Conservation (phyloP, 2,888 invertebrate genomes). For the Sialis fuliginosa region DNA sequence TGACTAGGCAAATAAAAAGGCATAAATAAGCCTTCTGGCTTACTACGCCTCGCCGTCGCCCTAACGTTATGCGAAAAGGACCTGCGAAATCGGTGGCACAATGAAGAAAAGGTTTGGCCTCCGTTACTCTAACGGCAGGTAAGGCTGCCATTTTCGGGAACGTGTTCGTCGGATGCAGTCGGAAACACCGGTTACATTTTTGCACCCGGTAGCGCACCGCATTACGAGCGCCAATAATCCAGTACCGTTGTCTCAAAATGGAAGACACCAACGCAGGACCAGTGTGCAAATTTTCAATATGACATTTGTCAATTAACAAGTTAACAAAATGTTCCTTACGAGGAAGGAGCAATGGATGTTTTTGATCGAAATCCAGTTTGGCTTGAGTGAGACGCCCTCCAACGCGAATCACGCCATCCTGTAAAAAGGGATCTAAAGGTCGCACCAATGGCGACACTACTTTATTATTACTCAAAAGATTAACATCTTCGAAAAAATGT, state of each 20-base stretch:
- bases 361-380: conserved; percentile 4
- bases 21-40: conserved; percentile 10
- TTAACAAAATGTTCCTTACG: conserved; percentile 3
- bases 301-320: conserved; percentile 9
- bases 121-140: neutral
- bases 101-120: neutral
- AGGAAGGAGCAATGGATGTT: conserved; percentile 7
- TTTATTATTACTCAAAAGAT: neutral
- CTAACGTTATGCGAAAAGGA: conserved; percentile 6
- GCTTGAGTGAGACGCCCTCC: conserved; percentile 7
- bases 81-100: conserved; percentile 9
- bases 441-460: conserved; percentile 5
- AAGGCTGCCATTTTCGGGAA: neutral
- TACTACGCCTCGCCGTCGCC: conserved; percentile 5
- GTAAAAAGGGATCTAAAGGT: conserved; percentile 6
- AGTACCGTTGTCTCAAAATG: conserved; percentile 10
- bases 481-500: conserved; percentile 3
- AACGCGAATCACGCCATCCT: conserved; percentile 5
- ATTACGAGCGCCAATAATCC: conserved; percentile 10
- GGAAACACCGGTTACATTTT: neutral
- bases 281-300: conserved; percentile 9
- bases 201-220: neutral
- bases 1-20: conserved; percentile 10
- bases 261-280: conserved; percentile 9
- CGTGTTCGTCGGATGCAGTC: neutral